phyloP scores from a whole-genome alignment of 2,797 vertebrate species.

The Parauchenoglanis ngamensis region DNA sequence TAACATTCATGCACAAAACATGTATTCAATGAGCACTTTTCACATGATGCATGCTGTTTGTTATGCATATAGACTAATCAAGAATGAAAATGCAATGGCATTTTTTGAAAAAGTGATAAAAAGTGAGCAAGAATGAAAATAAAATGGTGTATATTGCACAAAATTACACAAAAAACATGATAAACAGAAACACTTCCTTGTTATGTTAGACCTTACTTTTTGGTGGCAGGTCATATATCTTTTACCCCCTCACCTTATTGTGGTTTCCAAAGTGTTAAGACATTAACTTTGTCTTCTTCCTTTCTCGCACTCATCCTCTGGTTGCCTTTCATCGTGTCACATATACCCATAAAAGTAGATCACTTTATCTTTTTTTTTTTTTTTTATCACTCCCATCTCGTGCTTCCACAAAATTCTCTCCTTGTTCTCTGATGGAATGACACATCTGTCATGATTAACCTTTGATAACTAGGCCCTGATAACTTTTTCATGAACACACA shows the following conservation, averaged over 20 bases:
- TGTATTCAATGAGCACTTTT: too few relatives aligned
- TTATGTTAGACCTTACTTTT: neutral
- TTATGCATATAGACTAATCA: too few relatives aligned
- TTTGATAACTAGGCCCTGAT: neutral
- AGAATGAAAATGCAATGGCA: too few relatives aligned
- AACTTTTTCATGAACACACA: neutral
- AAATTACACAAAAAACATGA: neutral
- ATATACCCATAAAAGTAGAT: neutral
- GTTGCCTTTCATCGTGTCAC: neutral
- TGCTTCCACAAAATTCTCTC: neutral
- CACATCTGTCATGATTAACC: neutral
- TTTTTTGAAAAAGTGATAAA: neutral
- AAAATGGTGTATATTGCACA: neutral
- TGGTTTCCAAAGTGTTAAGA: neutral
- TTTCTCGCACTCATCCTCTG: neutral
- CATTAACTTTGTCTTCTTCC: neutral
- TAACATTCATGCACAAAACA: too few relatives aligned
- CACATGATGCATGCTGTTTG: too few relatives aligned
- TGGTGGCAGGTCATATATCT: neutral
- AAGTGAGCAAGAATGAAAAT: neutral
- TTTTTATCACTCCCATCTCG: neutral
- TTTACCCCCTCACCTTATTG: neutral
- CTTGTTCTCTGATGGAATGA: neutral
- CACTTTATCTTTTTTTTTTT: neutral
- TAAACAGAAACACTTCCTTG: neutral